These are phyloP conservation scores for Drosophila rubida DNA, from an alignment of 2,888 invertebrate genomes.

Conservation along the genomic window DNA sequence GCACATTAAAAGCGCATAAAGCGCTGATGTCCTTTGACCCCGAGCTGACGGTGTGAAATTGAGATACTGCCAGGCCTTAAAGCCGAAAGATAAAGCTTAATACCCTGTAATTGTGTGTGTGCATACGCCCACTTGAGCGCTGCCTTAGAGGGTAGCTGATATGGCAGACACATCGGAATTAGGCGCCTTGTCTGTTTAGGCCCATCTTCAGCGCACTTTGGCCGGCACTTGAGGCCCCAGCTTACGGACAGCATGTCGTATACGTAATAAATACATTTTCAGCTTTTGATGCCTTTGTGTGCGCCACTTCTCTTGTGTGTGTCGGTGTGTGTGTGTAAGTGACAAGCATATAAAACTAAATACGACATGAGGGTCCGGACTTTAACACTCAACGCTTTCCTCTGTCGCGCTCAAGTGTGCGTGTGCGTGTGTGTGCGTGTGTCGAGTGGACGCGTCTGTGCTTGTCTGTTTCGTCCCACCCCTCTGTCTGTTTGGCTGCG, in stretches of 20 bases:
- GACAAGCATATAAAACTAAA: constrained; percentile 71
- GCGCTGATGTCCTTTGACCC: not conserved
- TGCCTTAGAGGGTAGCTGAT: constrained; percentile 16
- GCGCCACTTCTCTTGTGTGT: not conserved
- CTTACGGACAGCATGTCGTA: constrained; percentile 53
- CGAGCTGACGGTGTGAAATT: not conserved
- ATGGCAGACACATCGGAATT: constrained; percentile 6
- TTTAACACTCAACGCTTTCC: constrained; percentile 15
- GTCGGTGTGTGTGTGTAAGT: constrained; percentile 41
- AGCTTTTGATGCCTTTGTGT: constrained; percentile 23
- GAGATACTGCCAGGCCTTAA: not conserved
- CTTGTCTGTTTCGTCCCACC: constrained; percentile 12
- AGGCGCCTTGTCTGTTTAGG: constrained; percentile 15
- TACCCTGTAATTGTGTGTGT: not conserved
- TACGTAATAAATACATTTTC: constrained; percentile 65
- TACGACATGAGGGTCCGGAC: constrained; percentile 52
- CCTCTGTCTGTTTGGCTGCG: constrained; percentile 3
- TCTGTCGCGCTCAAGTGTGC: constrained; percentile 37
- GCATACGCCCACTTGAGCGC: not conserved
- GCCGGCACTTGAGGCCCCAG: constrained; percentile 43
- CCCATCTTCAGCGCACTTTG: constrained; percentile 2
- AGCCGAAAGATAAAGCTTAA: not conserved
- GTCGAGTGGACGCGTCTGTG: constrained; percentile 41
- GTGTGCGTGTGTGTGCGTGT: constrained; percentile 33
- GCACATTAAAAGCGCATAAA: constrained; percentile 19